Evolutionary conservation across 2,113 vertebrate species (phyloP), one percentile per base, ranked within the genome.

Genomic region (Pomatorhinus ruficollis): DNA sequence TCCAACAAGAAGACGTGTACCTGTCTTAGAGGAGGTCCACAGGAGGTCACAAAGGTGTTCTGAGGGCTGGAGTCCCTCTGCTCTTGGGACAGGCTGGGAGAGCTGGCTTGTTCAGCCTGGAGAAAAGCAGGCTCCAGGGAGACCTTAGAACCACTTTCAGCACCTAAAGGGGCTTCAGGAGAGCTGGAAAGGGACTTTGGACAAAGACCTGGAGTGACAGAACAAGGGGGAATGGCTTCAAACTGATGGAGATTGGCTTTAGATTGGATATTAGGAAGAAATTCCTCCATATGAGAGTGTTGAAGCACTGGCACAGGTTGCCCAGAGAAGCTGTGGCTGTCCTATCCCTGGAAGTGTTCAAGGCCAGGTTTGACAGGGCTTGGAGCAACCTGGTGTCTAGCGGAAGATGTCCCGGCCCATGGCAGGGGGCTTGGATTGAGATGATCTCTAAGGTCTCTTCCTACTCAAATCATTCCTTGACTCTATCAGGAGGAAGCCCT

Each of bases 61-160:
- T 0, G 0, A 6, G 42, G 18, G 21, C 42, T 72, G 76, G 7
- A 59, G 27, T 27, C 10, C 18, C 15, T 37, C 22, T 74, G 37
- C 12, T 37, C 15, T 57, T 0, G 0, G 27, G 27, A 57, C 18
- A 57, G 57, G 37, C 37, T 65, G 52, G 7, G 15, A 52, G 27
- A 52, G 27, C 22, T 52, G 17, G 15, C 22, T 33, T 74, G 33
- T 39, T 52, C 52, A 59, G 22, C 12, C 37, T 89, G 52, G 15
- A 64, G 50, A 16, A 64, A 31, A 65, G 18, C 30, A 63, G 13
- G 21, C 11, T 49, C 14, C 49, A 71, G 20, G 30, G 40, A 79
- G 49, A 49, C 6, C 16, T 42, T 17, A 42, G 16, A 63, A 31
- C 15, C 9, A 23, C 20, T n/a, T 60, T 12, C 28, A 53, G 47